Evolutionary conservation across 1,140 invertebrate species (phyloP), one percentile per base, ranked within the genome.

Genomic region (Homalodisca vitripennis): DNA sequence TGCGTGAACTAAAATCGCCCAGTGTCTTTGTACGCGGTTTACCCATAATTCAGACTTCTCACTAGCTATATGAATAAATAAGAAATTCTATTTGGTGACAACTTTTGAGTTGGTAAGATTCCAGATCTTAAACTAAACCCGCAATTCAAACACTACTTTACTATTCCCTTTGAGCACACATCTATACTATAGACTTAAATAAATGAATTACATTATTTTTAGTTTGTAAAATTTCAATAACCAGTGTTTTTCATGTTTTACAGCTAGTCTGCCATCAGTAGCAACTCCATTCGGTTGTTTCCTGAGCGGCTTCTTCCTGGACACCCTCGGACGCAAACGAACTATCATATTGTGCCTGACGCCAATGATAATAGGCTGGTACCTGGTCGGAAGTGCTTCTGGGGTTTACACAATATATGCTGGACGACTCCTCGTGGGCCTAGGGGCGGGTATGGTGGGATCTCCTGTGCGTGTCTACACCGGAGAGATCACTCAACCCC

Each of bases 231-330:
- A n/a, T n/a, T n/a, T n/a, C n/a, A n/a, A n/a, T n/a, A n/a, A n/a
- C n/a, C n/a, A n/a, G n/a, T n/a, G n/a, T n/a, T n/a, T 41, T 6
- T 41, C 20, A 14, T 12, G 6, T 12, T 53, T 60, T 10, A 0
- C 81, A 91, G 89, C 89, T 0, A 90, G 88, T 78, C 82, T 89
- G 70, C 88, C 88, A 53, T 84, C 89, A 0, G 87, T 88, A 13
- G 86, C 88, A 0, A 91, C 89, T 0, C 89, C 89, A 0, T 82
- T 91, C 13, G 89, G 89, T 1, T 89, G 89, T 69, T 79, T 91
- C 0, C 34, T 88, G 3, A 88, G 88, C 66, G 89, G 89, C 0
- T 87, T 88, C 63, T 78, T 91, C 71, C 90, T 90, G 87, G 89
- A 91, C 74, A 74, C 78, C 64, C 82, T 89, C 32, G 89, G 89